A percentile compares a stretch with the other conserved stretches of the same genome.
Evolutionary conservation across 2,888 invertebrate species (phyloP).

Genomic region (Charanyca ferruginea): DNA sequence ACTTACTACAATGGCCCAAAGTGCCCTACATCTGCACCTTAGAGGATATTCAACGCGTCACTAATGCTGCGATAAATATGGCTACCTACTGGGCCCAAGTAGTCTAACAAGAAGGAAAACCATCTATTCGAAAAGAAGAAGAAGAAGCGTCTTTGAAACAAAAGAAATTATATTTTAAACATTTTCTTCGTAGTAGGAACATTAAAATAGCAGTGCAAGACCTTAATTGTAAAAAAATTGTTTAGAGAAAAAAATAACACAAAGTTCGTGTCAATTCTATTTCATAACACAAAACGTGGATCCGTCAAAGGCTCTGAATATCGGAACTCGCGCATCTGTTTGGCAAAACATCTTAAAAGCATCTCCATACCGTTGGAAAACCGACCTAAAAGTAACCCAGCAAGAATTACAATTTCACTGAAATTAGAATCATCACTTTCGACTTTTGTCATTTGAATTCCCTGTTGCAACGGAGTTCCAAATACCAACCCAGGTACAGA

Average conservation of each 20-base stretch:
- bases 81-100: too few species aligned
- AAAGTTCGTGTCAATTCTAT: constrained; percentile 85
- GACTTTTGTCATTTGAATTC: constrained; percentile 73
- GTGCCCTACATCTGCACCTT: too few species aligned
- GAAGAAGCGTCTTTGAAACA: too few species aligned
- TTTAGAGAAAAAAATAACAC: constrained; percentile 67
- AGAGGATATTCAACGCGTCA: too few species aligned
- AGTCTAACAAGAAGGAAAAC: too few species aligned
- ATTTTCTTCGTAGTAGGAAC: not conserved
- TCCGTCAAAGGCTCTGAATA: constrained; percentile 89
- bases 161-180: not conserved
- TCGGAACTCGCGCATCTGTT: constrained; percentile 76
- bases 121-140: too few species aligned
- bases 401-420: constrained; percentile 53
- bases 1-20: too few species aligned
- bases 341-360: constrained; percentile 65
- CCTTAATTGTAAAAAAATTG: constrained; percentile 37
- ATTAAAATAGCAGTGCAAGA: constrained; percentile 27
- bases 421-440: constrained; percentile 72
- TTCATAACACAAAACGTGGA: constrained; percentile 86
- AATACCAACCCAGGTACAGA: not conserved
- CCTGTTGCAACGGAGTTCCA: constrained; percentile 74
- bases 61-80: too few species aligned
- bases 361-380: constrained; percentile 18
- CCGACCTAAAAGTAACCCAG: constrained; percentile 46